phyloP scores from a whole-genome alignment of 2,888 invertebrate species.

The Euphydryas editha region DNA sequence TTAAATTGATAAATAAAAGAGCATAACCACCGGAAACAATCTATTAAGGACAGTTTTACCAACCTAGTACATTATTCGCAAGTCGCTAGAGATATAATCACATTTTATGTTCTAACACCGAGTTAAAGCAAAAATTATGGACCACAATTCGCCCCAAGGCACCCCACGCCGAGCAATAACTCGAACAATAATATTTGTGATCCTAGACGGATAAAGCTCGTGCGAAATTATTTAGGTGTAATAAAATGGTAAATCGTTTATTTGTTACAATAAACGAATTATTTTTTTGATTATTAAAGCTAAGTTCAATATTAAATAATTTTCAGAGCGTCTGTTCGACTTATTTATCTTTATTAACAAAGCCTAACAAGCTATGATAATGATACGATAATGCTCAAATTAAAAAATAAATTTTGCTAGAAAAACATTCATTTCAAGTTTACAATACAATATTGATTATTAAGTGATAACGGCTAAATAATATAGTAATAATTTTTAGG shows the following conservation, averaged over 20 bases:
- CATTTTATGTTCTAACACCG: constrained; percentile 81
- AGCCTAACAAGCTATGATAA: no score
- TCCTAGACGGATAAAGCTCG: constrained; percentile 65
- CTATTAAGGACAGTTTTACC: constrained; percentile 72
- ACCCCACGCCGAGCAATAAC: constrained; percentile 74
- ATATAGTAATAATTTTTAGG: no score
- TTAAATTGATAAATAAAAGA: constrained; percentile 54
- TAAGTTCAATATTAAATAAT: background rate
- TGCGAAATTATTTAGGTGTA: constrained; percentile 63
- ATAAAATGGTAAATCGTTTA: constrained; percentile 43
- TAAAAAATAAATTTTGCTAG: no score
- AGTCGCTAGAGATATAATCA: constrained; percentile 79
- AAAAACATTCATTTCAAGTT: no score
- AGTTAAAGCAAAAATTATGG: constrained; percentile 82
- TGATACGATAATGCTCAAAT: no score
- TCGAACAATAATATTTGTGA: constrained; percentile 77
- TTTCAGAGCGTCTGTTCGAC: no score
- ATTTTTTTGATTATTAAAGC: constrained; percentile 9
- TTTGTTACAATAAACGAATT: constrained; percentile 32
- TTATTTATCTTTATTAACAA: no score
- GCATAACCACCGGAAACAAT: constrained; percentile 73
- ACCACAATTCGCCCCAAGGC: constrained; percentile 72
- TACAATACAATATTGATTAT: no score
- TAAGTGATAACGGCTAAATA: background rate
- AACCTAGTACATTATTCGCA: constrained; percentile 72